Evolutionary conservation across 2,113 vertebrate species (phyloP).

Genomic region (Tragelaphus imberbis): DNA sequence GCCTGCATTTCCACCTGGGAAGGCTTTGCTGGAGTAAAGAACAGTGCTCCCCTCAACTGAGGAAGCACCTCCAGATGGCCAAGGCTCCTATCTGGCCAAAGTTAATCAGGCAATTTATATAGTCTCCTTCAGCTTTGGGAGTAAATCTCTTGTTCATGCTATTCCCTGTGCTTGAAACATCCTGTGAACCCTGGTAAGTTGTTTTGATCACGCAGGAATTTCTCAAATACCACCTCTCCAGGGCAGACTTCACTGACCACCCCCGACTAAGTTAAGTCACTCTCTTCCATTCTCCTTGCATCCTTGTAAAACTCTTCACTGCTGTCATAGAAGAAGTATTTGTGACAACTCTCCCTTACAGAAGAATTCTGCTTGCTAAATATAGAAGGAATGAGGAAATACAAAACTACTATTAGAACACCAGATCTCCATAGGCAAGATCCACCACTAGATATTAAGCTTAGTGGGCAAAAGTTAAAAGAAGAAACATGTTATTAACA

Average conservation of each 20-base stretch:
- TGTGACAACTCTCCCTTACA: conserved; percentile 7
- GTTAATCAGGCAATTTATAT: background rate
- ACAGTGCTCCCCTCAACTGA: background rate
- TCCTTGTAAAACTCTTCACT: background rate
- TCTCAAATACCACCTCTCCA: background rate
- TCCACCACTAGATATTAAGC: background rate
- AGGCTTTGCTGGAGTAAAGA: background rate
- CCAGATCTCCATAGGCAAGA: background rate
- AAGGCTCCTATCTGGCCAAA: background rate
- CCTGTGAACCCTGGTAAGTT: background rate
- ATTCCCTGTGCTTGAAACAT: background rate
- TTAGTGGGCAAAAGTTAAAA: background rate
- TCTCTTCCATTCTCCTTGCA: background rate
- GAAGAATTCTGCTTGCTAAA: conserved; percentile 3
- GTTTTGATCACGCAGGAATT: background rate
- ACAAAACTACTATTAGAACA: background rate
- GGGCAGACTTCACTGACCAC: background rate
- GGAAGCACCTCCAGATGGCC: background rate
- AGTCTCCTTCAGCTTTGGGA: background rate
- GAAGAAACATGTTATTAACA: background rate
- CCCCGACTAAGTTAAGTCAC: background rate
- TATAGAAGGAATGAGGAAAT: conserved; percentile 34
- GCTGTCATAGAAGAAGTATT: conserved; percentile 25
- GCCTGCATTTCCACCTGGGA: background rate
- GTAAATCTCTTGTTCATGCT: background rate